These are phyloP conservation scores for Alloplasta piceator DNA, from an alignment of 2,888 invertebrate genomes.

Conservation along the genomic window DNA sequence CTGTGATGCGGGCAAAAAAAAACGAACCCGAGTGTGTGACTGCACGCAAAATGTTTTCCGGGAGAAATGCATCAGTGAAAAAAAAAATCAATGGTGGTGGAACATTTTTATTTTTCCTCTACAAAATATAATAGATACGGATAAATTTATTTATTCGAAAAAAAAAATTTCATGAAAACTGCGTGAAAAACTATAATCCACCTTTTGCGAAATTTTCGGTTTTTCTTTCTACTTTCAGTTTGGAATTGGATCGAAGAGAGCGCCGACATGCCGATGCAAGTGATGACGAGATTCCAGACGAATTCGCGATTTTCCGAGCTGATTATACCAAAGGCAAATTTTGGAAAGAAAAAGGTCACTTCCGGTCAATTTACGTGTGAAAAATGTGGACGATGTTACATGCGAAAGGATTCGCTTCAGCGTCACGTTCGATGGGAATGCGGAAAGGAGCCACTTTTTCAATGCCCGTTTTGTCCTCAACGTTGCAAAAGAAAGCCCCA, in stretches of 20 bases:
- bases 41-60: constrained; percentile 49
- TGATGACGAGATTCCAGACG: constrained; percentile 71
- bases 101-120: constrained; percentile 15
- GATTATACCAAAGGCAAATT: constrained; percentile 77
- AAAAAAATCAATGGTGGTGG: constrained; percentile 55
- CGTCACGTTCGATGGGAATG: constrained; percentile 85
- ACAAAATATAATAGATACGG: too few relatives aligned
- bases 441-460: constrained; percentile 84
- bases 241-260: constrained; percentile 68
- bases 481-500: constrained; percentile 83
- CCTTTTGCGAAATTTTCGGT: not conserved
- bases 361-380: constrained; percentile 84
- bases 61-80: constrained; percentile 45
- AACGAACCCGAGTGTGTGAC: constrained; percentile 23
- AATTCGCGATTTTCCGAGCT: constrained; percentile 71
- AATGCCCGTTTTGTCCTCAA: constrained; percentile 83
- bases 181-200: too few relatives aligned
- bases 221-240: constrained; percentile 75
- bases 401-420: constrained; percentile 86
- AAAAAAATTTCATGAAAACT: too few relatives aligned
- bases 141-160: too few relatives aligned
- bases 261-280: constrained; percentile 73
- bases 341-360: constrained; percentile 66
- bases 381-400: constrained; percentile 86
- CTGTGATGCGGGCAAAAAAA: constrained; percentile 25